These are phyloP conservation scores for Prunella fulvescens DNA, from an alignment of 2,113 vertebrate species.

Conservation along the genomic window DNA sequence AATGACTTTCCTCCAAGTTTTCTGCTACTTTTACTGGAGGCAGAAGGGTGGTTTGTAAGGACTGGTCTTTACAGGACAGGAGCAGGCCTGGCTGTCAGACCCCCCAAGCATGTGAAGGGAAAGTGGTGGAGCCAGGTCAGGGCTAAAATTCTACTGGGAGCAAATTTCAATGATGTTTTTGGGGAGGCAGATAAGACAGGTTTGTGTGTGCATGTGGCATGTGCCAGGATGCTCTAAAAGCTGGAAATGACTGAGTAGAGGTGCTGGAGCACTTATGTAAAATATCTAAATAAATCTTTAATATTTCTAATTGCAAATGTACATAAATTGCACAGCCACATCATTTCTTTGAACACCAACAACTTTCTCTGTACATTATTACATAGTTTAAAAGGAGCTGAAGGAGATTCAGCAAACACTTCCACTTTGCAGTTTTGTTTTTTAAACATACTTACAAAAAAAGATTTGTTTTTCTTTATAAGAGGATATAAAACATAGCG, in stretches of 20 bases:
- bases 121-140: neutral
- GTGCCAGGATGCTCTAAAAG: neutral
- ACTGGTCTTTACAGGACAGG: neutral
- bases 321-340: constrained; percentile 99
- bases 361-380: constrained; percentile 97
- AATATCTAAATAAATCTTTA: constrained; percentile 99
- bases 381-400: constrained; percentile 78
- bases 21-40: neutral
- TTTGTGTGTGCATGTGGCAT: accelerated
- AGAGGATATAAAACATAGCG: constrained; percentile 92
- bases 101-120: neutral
- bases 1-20: neutral
- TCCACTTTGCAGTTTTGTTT: constrained; percentile 69
- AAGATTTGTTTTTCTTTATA: constrained; percentile 51
- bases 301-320: constrained; percentile 99
- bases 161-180: neutral
- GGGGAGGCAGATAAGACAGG: too few relatives aligned
- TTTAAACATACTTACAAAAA: constrained; percentile 97
- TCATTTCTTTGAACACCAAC: constrained; percentile 86
- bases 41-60: neutral
- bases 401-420: constrained; percentile 83
- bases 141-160: neutral
- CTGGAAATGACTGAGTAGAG: neutral
- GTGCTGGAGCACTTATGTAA: constrained; percentile 69
- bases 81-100: neutral